Evolutionary conservation across 2,888 invertebrate genomes (phyloP).

Genomic region (Blastobasis lacticolella): DNA sequence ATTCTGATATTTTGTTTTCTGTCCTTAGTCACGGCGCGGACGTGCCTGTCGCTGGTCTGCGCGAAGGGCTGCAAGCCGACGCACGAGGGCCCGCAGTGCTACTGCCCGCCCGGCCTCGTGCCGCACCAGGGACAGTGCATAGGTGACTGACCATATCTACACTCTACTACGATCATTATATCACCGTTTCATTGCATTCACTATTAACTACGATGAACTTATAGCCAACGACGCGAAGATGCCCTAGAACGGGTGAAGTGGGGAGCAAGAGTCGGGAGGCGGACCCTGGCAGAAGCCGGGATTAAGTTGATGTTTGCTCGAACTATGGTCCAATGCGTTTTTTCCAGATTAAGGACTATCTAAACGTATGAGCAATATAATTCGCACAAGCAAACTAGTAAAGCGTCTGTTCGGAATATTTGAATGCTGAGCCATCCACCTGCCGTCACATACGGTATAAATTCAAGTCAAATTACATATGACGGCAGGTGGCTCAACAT

Average conservation of each 20-base stretch:
- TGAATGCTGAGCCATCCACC: too few relatives aligned
- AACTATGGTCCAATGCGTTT: too few relatives aligned
- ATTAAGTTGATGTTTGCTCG: too few relatives aligned
- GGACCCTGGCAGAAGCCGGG: neutral
- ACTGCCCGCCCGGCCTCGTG: slow-evolving; percentile 80
- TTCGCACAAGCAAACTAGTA: too few relatives aligned
- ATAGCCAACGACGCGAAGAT: neutral
- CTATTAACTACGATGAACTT: too few relatives aligned
- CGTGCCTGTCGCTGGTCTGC: slow-evolving; percentile 73
- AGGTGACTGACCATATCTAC: slow-evolving; percentile 29
- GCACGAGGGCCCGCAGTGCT: slow-evolving; percentile 81
- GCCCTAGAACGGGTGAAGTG: neutral
- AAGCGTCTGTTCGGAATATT: too few relatives aligned
- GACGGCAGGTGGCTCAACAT: too few relatives aligned
- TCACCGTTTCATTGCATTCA: neutral
- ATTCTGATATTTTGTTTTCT: neutral
- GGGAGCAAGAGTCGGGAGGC: neutral
- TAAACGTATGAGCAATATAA: too few relatives aligned
- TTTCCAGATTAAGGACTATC: too few relatives aligned
- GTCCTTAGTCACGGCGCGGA: slow-evolving; percentile 41
- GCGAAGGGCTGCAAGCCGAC: slow-evolving; percentile 81
- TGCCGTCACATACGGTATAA: too few relatives aligned
- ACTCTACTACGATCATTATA: neutral
- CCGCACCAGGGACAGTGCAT: slow-evolving; percentile 77
- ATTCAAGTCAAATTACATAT: too few relatives aligned